Percentiles rank a stretch among this genome's conserved stretches.
phyloP scores from a whole-genome alignment of 2,797 vertebrate genomes.

The Dicrostonyx torquatus region DNA sequence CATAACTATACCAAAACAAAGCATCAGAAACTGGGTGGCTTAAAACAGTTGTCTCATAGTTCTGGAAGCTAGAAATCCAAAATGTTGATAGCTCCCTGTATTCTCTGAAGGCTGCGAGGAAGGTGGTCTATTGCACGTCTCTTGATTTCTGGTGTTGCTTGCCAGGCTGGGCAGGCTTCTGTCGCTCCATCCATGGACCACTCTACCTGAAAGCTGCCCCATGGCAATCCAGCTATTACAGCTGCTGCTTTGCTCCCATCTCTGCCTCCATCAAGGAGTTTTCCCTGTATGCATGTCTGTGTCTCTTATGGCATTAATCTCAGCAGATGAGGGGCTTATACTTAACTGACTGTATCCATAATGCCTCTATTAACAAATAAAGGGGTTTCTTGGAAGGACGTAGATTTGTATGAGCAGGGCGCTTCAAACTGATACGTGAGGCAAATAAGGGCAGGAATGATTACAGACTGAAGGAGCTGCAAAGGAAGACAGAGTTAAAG shows the following conservation, averaged over 20 bases:
- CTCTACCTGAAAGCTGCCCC: not conserved
- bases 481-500: not conserved
- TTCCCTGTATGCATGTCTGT: not conserved
- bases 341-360: not conserved
- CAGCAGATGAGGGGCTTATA: not conserved
- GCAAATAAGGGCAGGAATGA: not conserved
- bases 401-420: not conserved
- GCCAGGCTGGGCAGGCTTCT: not conserved
- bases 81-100: not conserved
- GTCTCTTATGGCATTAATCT: not conserved
- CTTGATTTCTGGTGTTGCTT: not conserved
- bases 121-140: rapidly evolving
- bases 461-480: not conserved
- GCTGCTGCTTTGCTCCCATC: not conserved
- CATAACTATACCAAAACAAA: not conserved
- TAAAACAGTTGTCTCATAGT: not conserved
- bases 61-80: not conserved
- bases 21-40: not conserved
- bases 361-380: not conserved
- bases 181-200: not conserved
- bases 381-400: not conserved
- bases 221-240: not conserved
- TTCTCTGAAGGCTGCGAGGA: not conserved
- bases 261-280: rapidly evolving
- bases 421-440: not conserved